A percentile compares a stretch with the other conserved stretches of the same genome.
Evolutionary conservation across 2,888 invertebrate species (phyloP).

Genomic region (Coenonympha arcania): DNA sequence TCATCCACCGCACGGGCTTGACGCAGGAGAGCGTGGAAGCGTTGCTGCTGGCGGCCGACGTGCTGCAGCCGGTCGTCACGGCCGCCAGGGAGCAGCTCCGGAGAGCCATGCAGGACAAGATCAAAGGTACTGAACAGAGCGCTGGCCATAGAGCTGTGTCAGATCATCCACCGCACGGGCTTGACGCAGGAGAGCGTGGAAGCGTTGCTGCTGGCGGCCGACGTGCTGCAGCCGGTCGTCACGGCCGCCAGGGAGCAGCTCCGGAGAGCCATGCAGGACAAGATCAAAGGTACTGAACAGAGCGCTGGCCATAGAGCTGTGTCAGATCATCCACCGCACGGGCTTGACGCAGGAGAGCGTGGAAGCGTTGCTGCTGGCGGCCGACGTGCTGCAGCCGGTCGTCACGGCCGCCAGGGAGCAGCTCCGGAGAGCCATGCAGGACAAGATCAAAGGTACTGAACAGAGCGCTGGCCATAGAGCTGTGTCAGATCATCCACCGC

Average conservation of each 20-base stretch:
- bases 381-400: conserved; percentile 90
- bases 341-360: conserved; percentile 89
- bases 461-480: no score
- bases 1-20: conserved; percentile 86
- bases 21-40: conserved; percentile 90
- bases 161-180: no score
- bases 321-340: conserved; percentile 92
- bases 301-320: conserved; percentile 89
- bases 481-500: no score
- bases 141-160: no score
- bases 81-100: conserved; percentile 86
- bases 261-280: no score
- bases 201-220: no score
- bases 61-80: conserved; percentile 88
- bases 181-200: no score
- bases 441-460: conserved; percentile 70
- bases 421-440: conserved; percentile 77
- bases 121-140: conserved; percentile 68
- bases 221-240: no score
- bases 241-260: no score
- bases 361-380: conserved; percentile 86
- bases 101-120: conserved; percentile 74
- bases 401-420: conserved; percentile 87
- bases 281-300: no score
- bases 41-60: conserved; percentile 88